Evolutionary conservation across 2,113 vertebrate genomes (phyloP), one percentile per base, ranked within the genome.

Genomic region (Galeopterus variegatus): DNA sequence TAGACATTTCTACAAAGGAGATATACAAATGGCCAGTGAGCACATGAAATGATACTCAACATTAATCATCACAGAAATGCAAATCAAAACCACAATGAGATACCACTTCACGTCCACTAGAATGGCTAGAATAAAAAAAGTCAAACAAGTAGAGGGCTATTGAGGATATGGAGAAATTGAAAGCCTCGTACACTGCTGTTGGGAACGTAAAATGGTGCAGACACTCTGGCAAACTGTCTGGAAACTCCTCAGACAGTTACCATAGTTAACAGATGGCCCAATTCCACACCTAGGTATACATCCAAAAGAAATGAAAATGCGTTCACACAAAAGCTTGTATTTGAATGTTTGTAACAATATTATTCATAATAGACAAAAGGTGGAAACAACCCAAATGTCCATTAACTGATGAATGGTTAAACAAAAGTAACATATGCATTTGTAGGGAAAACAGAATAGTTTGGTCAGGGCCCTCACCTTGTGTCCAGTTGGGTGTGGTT

Each of bases 291-390:
- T 50, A 90, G 41, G n/a, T 45, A 86, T 80, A 14, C 52, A 83
- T 80, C 19, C 52, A 83, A 77, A n/a, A 94, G 56, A 86, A 80
- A 56, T 80, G n/a, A 73, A 93, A 90, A 85, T 48, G 69, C 50
- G 28, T 73, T 81, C 26, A 33, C 10, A 65, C 52, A 91, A 54
- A 67, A 85, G 70, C 64, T 36, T 65, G 21, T 52, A 31, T 52
- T 81, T 21, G 8, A 77, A 56, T 90, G 17, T 65, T 64, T 88
- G n/a, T 58, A 58, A 28, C 14, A 69, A 18, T 33, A 33, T 94
- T 83, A 26, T 70, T 79, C 48, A 36, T 65, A 23, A 72, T 70
- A 72, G 19, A 36, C 80, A 70, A 95, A 97, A 92, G 21, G 45
- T 36, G 2, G 36, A 77, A 56, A 48, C 19, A 64, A 64, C 26